Evolutionary conservation across 2,888 invertebrate genomes (phyloP), one percentile per base, ranked within the genome.

Genomic region (Diadegma fenestrale): DNA sequence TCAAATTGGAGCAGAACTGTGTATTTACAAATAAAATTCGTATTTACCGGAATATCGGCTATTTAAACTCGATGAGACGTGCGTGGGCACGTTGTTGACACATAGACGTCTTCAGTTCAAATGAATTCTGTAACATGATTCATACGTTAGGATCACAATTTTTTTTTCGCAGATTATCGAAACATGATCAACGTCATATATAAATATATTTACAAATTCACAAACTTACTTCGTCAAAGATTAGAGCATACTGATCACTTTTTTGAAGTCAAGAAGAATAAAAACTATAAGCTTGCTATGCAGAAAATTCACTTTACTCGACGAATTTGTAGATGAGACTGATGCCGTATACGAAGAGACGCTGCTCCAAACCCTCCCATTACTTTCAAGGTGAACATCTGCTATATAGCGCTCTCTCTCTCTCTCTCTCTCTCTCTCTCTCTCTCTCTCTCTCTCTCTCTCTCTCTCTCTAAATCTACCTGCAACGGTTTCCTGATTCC

Each of bases 291-390:
- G 1, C 17, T 2, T 12, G 17, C 45, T 48, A 33, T 33, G n/a
- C 45, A 48, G 48, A 69, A 71, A 71, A 71, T 54, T 71, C 71
- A 71, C 37, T 71, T 17, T 51, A 71, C 51, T 71, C 71, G 71
- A 30, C 51, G 51, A 51, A 51, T 51, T 30, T 33, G 51, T 71
- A 71, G 51, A 71, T 33, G 51, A 71, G 51, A 71, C 51, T 71
- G 71, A 71, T 51, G 71, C 71, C 71, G 17, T 48, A 71, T 7
- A 37, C 12, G 17, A 51, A 51, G 51, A 37, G 33, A 51, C 33
- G 51, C 51, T n/a, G 33, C 71, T 51, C 51, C 19, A 51, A n/a
- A 10, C 33, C 48, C 69, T 48, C 5, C 69, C 48, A 69, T 22
- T 0, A 69, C 69, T 69, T 69, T 14, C 22, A 69, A 45, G 14